Evolutionary conservation across 92 coral and sea anemone genomes (phyloP).

Genomic region (Palythoa caribaeorum): DNA sequence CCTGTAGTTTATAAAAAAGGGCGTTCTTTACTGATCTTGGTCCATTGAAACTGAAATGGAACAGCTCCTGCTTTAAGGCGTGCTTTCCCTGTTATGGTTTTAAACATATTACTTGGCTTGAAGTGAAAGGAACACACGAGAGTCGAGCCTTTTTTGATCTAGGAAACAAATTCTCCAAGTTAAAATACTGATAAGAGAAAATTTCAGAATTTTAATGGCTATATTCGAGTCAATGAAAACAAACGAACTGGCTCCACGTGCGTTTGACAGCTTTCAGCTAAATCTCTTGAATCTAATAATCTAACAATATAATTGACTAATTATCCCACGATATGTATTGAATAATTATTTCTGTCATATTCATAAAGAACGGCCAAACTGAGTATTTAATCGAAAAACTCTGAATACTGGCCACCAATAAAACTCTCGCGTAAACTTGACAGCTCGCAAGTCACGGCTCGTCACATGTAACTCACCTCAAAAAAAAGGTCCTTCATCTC

Average conservation of each 20-base stretch:
- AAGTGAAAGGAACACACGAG: slow-evolving; percentile 41
- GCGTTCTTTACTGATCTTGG: slow-evolving; percentile 41
- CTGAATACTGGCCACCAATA: slow-evolving; percentile 20
- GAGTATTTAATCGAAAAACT: slow-evolving; percentile 43
- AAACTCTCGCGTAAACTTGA: slow-evolving; percentile 40
- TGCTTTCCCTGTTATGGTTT: slow-evolving; percentile 23
- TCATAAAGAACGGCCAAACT: slow-evolving; percentile 36
- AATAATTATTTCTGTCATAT: slow-evolving; percentile 37
- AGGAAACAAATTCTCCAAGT: background rate
- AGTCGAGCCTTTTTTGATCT: slow-evolving; percentile 3
- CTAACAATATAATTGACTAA: slow-evolving; percentile 30
- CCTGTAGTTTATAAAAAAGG: slow-evolving; percentile 42
- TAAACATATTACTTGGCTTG: slow-evolving; percentile 43
- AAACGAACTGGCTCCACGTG: slow-evolving; percentile 48
- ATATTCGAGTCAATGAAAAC: slow-evolving; percentile 39
- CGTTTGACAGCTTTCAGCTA: slow-evolving; percentile 50
- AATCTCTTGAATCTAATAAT: slow-evolving; percentile 31
- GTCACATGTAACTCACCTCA: background rate
- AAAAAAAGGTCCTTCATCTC: too few species aligned
- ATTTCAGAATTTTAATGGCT: background rate
- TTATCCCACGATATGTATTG: slow-evolving; percentile 37
- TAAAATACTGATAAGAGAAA: background rate
- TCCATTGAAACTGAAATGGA: slow-evolving; percentile 54
- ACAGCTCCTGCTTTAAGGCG: slow-evolving; percentile 55
- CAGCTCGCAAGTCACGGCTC: slow-evolving; percentile 46